Evolutionary conservation across 2,113 vertebrate species (phyloP), one percentile per base, ranked within the genome.

Genomic region (Etheostoma spectabile): DNA sequence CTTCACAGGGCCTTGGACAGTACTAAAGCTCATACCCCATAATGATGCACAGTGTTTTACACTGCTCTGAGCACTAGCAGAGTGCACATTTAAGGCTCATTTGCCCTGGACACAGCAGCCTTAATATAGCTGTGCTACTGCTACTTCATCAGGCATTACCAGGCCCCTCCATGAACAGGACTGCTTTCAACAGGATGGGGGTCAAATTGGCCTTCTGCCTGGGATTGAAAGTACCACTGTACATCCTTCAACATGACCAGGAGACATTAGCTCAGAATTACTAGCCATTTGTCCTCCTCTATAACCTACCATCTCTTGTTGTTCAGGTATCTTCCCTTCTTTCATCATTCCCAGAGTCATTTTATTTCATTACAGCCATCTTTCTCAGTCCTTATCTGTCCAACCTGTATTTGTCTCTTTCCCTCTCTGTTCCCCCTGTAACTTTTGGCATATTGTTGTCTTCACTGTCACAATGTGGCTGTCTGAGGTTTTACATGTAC

Each of bases 21-120:
- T 79, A 79, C 86, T 85, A 64, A 76, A 85, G 83, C 80, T 83
- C 86, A 82, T 72, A 83, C 77, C 83, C 75, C 72, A 67, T 92
- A 88, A 91, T 89, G 86, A 88, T 84, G 81, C 88, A 62, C 80
- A n/a, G 82, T 68, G 84, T 90, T 84, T 86, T 78, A 76, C 70
- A 77, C 69, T 24, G 38, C 65, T 82, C 70, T 49, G 49, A 88
- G 80, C 81, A 42, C 80, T 1, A 42, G 61, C 62, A 63, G 66
- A 82, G 84, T 87, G 79, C 74, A 80, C 85, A 68, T 63, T 83
- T 75, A 69, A 72, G 56, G 61, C 74, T 74, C 33, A 10, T 57
- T 30, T 72, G 63, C 38, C 55, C 65, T 51, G 71, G 48, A 79
- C 73, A 74, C 38, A 2, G 77, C 21, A 53, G 51, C 60, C 72